Base-by-base conservation (phyloP, 2,113 vertebrate genomes). In the Heptranchias perlo region DNA sequence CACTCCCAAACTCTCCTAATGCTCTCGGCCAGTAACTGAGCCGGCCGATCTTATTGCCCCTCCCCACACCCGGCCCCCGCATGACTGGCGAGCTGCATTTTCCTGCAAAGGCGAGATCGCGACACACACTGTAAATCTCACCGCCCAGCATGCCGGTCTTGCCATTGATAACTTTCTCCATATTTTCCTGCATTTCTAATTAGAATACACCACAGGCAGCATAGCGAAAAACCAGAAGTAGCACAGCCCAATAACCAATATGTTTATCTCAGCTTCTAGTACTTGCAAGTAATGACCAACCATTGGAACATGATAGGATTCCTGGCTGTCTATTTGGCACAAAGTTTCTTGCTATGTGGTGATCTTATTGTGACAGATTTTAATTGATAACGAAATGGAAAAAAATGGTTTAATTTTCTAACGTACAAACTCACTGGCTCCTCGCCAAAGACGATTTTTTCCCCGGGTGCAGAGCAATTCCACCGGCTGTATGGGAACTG, bases 381-480 rank as follows among this genome's bases (percentile, higher is more conserved):
- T 10, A 54, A 89, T 58, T 58, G 52, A 31, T 89, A 89, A 52
- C 8, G 14, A 87, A 1, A 3, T 28, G 11, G 49, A 35, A 0
- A 61, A 39, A 35, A 73, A 73, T 10, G 31, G 8, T 35, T 73
- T 73, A 4, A 3, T 7, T 39, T 62, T n/a, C 97, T 97, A 98
- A 99, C 99, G 96, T 99, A 99, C 99, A 99, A 98, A 99, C 99
- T 99, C n/a, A n/a, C 98, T 98, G 97, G 98, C 98, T 99, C 99
- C 97, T 98, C 99, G 93, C 99, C 99, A 97, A 99, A 99, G 97
- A 99, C 98, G 0, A 99, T 99, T 97, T 98, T 98, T 97, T 99
- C 98, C 44, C 98, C 99, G 96, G 99, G 97, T 1, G 99, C 99
- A 0, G 99, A 99, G 97, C 99, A 99, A 97, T 99, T 99, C 99